Evolutionary conservation across 1,140 invertebrate species (phyloP), one percentile per base, ranked within the genome.

Genomic region (Drosophila fuyamai): DNA sequence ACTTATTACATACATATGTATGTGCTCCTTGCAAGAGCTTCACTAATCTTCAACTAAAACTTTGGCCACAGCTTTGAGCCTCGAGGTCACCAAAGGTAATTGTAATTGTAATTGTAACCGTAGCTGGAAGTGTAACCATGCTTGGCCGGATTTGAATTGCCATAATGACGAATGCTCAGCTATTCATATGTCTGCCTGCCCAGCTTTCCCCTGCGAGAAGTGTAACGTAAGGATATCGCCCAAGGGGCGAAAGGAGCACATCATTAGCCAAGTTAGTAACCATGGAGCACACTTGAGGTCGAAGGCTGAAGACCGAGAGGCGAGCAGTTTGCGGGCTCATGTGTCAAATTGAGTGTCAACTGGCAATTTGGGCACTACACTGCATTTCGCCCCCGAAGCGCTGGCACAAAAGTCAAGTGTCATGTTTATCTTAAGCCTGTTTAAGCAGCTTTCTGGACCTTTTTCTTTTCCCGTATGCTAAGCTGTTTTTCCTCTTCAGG

Each of bases 271-370:
- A 73, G 73, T 50, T 57, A 51, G 81, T 88, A 66, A 79, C 84
- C 84, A 90, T 73, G 85, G 79, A 89, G 85, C 75, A 76, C 67
- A 85, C 85, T 90, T 90, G 85, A 90, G 81, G 81, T 85, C 80
- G 61, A 46, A 36, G 50, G 23, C 29, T 12, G 43, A 32, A 36
- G 53, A 65, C 56, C 44, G 46, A 48, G 48, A 60, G 48, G 66
- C 32, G 50, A 58, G 58, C 76, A 53, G 66, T 76, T 73, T 83
- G 79, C 61, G 76, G 74, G 77, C 81, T 89, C 84, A 81, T 84
- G 81, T 90, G 85, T 90, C 85, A 90, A 90, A 90, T 90, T 85
- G 85, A 90, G 85, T 90, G 85, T 90, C 85, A 90, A 90, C 85
- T 90, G 85, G 85, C 85, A 90, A 89, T 89, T 89, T 89, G 84